These are phyloP conservation scores for Chelmon rostratus DNA, from an alignment of 2,797 vertebrate species.

Conservation along the genomic window DNA sequence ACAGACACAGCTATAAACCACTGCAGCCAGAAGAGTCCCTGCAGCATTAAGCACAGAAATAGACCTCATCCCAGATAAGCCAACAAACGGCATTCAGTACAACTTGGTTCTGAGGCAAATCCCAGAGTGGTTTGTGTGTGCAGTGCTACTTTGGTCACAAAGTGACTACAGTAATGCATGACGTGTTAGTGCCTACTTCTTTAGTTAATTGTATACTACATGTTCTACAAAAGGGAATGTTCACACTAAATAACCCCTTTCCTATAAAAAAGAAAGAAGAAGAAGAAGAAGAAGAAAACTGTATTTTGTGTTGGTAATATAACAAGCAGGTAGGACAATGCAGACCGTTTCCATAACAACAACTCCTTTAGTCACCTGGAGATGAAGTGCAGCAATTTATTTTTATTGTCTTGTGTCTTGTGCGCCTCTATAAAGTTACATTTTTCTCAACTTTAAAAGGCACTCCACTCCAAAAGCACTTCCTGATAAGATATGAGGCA, in stretches of 20 bases:
- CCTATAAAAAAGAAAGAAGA: not conserved
- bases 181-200: constrained; percentile 78
- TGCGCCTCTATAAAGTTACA: not conserved
- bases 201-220: constrained; percentile 45
- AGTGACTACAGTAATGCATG: constrained; percentile 79
- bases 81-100: constrained; percentile 45
- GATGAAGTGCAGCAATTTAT: constrained; percentile 12
- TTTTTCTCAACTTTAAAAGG: constrained; percentile 21
- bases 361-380: constrained; percentile 6
- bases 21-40: constrained; percentile 55
- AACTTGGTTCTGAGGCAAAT: constrained; percentile 47
- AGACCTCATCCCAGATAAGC: constrained; percentile 57
- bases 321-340: not conserved
- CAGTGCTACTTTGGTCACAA: constrained; percentile 69
- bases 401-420: not conserved
- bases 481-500: constrained; percentile 1
- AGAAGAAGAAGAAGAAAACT: not conserved
- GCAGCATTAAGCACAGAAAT: constrained; percentile 61
- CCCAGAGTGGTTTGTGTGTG: constrained; percentile 54
- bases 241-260: constrained; percentile 54
- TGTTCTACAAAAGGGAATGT: constrained; percentile 67
- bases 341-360: constrained; percentile 3
- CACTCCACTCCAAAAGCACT: not conserved
- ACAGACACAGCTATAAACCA: constrained; percentile 54
- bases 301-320: constrained; percentile 13